Conservation (phyloP, 2,113 vertebrate species). For the Azemiops feae region DNA sequence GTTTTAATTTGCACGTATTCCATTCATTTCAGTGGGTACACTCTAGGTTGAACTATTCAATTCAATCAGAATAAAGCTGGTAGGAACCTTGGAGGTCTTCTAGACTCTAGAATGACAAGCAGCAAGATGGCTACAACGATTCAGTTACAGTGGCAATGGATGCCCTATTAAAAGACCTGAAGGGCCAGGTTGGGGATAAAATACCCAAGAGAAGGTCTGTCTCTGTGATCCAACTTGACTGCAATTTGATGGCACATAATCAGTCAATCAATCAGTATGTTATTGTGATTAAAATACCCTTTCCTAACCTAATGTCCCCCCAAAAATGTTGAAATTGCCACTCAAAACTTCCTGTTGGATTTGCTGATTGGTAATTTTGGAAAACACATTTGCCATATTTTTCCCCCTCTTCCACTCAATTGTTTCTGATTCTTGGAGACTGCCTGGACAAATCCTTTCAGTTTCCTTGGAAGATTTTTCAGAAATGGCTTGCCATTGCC, state of each 20-base stretch:
- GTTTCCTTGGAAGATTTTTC: too few species aligned
- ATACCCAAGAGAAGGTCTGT: not conserved
- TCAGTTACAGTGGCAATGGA: too few species aligned
- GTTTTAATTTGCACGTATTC: not conserved
- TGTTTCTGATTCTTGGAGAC: too few species aligned
- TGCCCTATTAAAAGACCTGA: not conserved
- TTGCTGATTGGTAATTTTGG: not conserved
- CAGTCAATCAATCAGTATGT: not conserved
- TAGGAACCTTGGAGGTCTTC: too few species aligned
- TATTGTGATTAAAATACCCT: not conserved
- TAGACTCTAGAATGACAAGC: too few species aligned
- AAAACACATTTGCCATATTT: not conserved
- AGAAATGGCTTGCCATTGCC: too few species aligned
- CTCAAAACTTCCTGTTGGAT: not conserved
- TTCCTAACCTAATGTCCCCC: not conserved
- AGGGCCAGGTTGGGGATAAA: not conserved
- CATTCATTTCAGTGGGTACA: not conserved
- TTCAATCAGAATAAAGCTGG: too few species aligned
- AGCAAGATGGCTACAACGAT: too few species aligned
- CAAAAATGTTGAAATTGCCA: not conserved
- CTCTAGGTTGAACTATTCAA: not conserved
- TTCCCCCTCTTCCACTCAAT: too few species aligned
- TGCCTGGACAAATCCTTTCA: too few species aligned
- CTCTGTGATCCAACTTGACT: not conserved
- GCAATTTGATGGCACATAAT: not conserved